Conservation (phyloP, 2,888 invertebrate genomes). For the Diplolepis rosae region DNA sequence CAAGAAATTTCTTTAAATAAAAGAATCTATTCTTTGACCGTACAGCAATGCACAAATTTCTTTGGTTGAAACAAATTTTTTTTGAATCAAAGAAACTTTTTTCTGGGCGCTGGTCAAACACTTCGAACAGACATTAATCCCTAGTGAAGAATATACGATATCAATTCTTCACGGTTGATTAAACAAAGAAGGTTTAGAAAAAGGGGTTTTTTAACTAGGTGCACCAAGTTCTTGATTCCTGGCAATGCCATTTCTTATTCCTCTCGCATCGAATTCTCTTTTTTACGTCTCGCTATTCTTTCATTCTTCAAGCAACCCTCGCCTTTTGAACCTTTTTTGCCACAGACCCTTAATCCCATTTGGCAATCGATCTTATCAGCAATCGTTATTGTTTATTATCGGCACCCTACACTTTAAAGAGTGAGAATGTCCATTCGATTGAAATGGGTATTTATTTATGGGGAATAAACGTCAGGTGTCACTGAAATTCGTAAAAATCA, state of each 20-base stretch:
- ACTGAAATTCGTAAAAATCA: no score
- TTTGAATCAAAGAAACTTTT: no score
- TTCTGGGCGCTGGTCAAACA: neutral
- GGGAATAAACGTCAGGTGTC: no score
- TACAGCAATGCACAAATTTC: no score
- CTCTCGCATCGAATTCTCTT: conserved; percentile 45
- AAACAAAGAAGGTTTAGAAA: conserved; percentile 26
- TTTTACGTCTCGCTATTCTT: conserved; percentile 41
- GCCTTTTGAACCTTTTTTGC: conserved; percentile 47
- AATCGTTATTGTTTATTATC: conserved; percentile 61
- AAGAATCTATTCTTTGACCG: no score
- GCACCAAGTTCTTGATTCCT: conserved; percentile 12
- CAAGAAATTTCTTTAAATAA: no score
- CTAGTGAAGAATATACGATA: neutral
- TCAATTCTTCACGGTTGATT: conserved; percentile 17
- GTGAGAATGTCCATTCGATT: neutral
- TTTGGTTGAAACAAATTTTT: no score
- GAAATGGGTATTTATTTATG: conserved; percentile 14
- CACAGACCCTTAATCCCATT: conserved; percentile 36
- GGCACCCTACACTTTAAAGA: conserved; percentile 53
- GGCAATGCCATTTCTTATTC: conserved; percentile 50
- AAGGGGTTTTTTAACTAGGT: conserved; percentile 29
- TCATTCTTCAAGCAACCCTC: conserved; percentile 47
- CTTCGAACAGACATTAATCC: neutral
- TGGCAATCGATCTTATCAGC: conserved; percentile 56